phyloP scores from a whole-genome alignment of 2,113 vertebrate genomes.

The Cairina moschata region DNA sequence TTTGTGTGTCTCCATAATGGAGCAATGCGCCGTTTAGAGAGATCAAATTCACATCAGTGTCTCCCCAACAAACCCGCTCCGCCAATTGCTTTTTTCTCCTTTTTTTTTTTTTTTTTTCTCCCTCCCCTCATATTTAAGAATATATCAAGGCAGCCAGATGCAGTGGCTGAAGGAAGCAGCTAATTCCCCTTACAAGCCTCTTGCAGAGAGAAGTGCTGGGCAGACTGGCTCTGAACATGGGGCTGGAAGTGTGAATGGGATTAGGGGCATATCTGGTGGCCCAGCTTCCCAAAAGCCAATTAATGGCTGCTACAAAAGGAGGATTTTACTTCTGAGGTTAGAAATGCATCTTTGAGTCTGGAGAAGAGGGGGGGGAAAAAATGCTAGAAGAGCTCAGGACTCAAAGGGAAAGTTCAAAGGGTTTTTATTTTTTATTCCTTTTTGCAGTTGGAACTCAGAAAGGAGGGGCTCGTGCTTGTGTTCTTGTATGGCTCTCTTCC shows the following conservation, averaged over 20 bases:
- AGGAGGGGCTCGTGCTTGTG: neutral
- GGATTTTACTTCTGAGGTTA: slow-evolving; percentile 37
- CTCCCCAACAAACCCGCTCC: slow-evolving; percentile 2
- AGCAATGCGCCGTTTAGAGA: slow-evolving; percentile 10
- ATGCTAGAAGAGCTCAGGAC: neutral
- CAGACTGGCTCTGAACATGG: neutral
- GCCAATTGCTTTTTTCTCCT: neutral
- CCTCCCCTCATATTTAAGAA: neutral
- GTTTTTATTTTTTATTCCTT: neutral
- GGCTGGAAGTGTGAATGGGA: neutral
- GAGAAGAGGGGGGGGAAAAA: neutral
- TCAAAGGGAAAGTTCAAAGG: slow-evolving; percentile 27
- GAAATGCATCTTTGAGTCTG: neutral
- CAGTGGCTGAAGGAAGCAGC: neutral
- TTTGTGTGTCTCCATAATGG: slow-evolving; percentile 30
- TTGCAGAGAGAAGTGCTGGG: neutral
- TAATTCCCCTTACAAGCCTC: neutral
- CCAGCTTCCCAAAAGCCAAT: slow-evolving; percentile 21
- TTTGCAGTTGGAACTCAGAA: slow-evolving; percentile 9
- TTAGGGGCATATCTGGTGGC: slow-evolving; percentile 23
- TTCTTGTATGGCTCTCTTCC: neutral
- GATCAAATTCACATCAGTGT: slow-evolving; percentile 11
- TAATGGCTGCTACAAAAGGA: slow-evolving; percentile 9
- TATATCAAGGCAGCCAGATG: neutral
- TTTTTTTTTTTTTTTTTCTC: neutral